A percentile compares a stretch with the other conserved stretches of the same genome.
Evolutionary conservation across 2,888 invertebrate species (phyloP).

Genomic region (Maniola hyperantus): DNA sequence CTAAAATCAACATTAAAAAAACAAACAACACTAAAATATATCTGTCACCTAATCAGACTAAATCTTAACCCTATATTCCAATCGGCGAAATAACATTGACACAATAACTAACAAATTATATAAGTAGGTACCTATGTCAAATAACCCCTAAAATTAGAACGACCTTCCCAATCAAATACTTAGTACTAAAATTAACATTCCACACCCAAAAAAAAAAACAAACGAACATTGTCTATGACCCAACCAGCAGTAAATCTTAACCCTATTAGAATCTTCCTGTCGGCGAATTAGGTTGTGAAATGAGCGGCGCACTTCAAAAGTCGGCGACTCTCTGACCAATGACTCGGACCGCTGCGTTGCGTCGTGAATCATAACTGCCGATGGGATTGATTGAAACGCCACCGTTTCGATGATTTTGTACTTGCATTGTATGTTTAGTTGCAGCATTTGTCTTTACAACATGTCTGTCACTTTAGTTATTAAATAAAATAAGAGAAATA

Average conservation of each 20-base stretch:
- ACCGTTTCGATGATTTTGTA: conserved; percentile 43
- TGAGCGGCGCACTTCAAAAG: conserved; percentile 61
- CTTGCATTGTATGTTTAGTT: conserved; percentile 39
- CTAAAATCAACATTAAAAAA: background rate
- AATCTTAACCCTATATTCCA: background rate
- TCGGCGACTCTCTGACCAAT: conserved; percentile 59
- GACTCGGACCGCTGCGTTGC: conserved; percentile 42
- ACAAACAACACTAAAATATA: no score
- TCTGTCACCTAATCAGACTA: no score
- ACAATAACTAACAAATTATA: background rate
- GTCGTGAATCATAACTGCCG: conserved; percentile 61
- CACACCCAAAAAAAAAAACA: conserved; percentile 24
- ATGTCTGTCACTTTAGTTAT: no score
- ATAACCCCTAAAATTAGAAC: background rate
- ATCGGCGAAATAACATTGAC: background rate
- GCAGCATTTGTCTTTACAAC: background rate
- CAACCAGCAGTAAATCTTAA: conserved; percentile 70
- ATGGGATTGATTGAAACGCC: conserved; percentile 62
- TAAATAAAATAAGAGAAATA: no score
- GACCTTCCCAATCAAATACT: background rate
- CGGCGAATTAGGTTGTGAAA: conserved; percentile 64
- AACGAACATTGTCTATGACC: conserved; percentile 52
- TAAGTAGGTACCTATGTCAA: no score
- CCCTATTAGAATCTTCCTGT: conserved; percentile 77
- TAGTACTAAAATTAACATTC: background rate